Evolutionary conservation across 2,797 vertebrate genomes (phyloP).

Genomic region (Moxostoma hubbsi): DNA sequence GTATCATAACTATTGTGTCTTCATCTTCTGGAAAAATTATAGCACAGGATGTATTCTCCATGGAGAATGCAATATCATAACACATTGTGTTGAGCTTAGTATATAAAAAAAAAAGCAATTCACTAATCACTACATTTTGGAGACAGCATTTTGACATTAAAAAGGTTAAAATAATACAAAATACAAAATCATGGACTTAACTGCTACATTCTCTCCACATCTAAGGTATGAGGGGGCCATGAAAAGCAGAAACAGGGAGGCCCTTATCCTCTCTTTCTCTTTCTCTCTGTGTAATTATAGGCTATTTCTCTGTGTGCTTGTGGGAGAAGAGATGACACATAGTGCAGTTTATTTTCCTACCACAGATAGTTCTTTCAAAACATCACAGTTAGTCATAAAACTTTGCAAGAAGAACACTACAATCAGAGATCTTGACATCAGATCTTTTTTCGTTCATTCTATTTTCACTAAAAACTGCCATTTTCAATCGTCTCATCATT

Average conservation of each 20-base stretch:
- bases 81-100: too few species aligned
- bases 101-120: too few species aligned
- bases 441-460: neutral
- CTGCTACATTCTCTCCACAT: neutral
- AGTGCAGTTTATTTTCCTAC: conserved; percentile 61
- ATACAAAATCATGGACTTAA: conserved; percentile 10
- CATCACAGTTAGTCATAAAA: conserved; percentile 24
- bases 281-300: conserved; percentile 14
- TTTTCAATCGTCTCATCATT: conserved; percentile 5
- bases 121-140: too few species aligned
- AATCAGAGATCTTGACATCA: neutral
- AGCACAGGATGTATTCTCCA: too few species aligned
- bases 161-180: neutral
- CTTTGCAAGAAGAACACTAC: conserved; percentile 1
- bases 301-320: neutral
- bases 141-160: too few species aligned
- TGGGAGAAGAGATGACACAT: conserved; percentile 58
- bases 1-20: too few species aligned
- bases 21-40: too few species aligned
- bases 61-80: too few species aligned
- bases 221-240: neutral
- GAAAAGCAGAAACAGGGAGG: neutral
- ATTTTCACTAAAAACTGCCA: neutral
- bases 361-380: conserved; percentile 59
- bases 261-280: conserved; percentile 9